These are phyloP conservation scores for Monarcha castaneiventris DNA, from an alignment of 2,113 vertebrate genomes.

Conservation along the genomic window DNA sequence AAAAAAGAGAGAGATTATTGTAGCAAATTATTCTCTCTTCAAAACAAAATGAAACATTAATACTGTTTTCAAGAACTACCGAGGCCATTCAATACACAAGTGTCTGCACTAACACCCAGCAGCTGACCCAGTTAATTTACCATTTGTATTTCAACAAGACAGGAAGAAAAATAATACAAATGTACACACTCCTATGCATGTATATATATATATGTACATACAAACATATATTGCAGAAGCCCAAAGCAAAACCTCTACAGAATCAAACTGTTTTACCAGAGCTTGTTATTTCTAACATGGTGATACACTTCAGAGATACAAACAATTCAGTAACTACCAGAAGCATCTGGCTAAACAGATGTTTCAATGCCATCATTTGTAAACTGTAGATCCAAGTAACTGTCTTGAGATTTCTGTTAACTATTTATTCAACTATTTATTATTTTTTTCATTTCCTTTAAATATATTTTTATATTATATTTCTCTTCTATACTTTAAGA, in stretches of 20 bases:
- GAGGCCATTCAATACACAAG: neutral
- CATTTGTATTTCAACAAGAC: neutral
- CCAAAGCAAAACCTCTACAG: neutral
- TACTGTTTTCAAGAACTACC: neutral
- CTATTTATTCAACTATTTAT: neutral
- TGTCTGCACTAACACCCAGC: neutral
- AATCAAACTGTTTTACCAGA: neutral
- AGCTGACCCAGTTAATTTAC: neutral
- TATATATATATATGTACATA: neutral
- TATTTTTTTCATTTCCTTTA: neutral
- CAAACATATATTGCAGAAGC: neutral
- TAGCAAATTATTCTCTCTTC: neutral
- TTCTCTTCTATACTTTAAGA: neutral
- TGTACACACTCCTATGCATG: no score
- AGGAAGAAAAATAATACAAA: neutral
- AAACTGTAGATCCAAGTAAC: neutral
- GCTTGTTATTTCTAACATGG: neutral
- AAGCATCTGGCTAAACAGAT: conserved; percentile 33
- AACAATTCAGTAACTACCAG: neutral
- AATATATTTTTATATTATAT: neutral
- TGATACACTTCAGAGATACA: neutral
- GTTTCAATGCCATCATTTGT: neutral
- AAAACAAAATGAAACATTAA: neutral
- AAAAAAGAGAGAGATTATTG: neutral
- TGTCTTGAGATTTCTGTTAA: neutral